A percentile compares a stretch with the other conserved stretches of the same genome.
These are phyloP conservation scores for Nebria ingens DNA, from an alignment of 1,140 invertebrate species.

Conservation along the genomic window DNA sequence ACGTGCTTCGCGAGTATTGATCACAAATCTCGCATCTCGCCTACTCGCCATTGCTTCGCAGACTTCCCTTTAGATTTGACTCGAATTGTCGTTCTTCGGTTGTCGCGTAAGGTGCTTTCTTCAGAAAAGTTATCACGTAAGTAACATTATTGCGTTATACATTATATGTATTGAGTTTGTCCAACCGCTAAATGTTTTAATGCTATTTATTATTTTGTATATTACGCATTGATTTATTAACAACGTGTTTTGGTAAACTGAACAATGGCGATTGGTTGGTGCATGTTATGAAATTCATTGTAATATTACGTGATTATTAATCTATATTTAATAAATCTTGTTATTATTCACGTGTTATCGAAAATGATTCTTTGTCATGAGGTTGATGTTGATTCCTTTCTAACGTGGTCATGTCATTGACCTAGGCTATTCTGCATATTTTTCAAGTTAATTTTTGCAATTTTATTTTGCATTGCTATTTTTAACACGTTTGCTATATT, in stretches of 20 bases:
- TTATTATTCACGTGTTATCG: not conserved
- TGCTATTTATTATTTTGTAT: too few relatives aligned
- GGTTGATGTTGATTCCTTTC: not conserved
- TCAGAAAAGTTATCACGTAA: slow-evolving; percentile 7
- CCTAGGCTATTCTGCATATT: too few relatives aligned
- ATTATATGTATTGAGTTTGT: not conserved
- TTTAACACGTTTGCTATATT: too few relatives aligned
- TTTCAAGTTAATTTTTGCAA: too few relatives aligned
- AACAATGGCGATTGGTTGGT: not conserved
- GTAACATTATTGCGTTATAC: not conserved
- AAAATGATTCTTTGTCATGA: not conserved
- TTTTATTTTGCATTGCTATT: too few relatives aligned
- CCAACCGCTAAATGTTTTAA: too few relatives aligned
- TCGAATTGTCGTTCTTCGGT: not conserved
- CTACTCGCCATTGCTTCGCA: not conserved
- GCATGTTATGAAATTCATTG: too few relatives aligned
- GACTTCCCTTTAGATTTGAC: not conserved
- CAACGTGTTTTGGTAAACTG: not conserved
- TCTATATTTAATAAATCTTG: too few relatives aligned
- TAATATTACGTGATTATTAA: too few relatives aligned
- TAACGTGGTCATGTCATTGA: not conserved
- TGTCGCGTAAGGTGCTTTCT: slow-evolving; percentile 4
- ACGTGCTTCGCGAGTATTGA: not conserved
- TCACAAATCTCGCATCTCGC: not conserved
- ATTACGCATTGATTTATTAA: not conserved